Evolutionary conservation across 2,888 invertebrate species (phyloP), one percentile per base, ranked within the genome.

Genomic region (Cremastinae sp.): DNA sequence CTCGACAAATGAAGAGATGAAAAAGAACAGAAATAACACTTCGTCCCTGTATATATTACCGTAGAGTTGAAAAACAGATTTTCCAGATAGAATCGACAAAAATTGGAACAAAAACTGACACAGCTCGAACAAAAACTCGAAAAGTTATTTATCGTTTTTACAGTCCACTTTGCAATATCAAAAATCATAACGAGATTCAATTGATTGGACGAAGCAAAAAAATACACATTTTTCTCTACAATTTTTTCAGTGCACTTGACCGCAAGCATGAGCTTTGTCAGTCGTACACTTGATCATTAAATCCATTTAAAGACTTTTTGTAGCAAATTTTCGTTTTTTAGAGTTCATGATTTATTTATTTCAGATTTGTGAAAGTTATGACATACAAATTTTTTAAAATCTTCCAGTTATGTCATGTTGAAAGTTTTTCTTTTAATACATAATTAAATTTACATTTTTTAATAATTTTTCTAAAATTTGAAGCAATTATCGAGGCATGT

Each of bases 261-360:
- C 41, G 53, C 7, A 54, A 68, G 76, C 78, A 79, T 78, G 79
- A 49, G 78, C 79, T 79, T 79, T 69, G 53, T 68, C 69, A 62
- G 70, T 75, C 64, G 20, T 38, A 34, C 49, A 58, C 66, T 61
- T 61, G n/a, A 54, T 68, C 72, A 72, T 72, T 14, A 62, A 62
- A 71, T 14, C 9, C 12, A 28, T 9, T 71, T 69, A 45, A 38
- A 9, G 12, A 43, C 12, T 12, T 58, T 62, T 47, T 45, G 59
- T 53, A 10, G 14, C 12, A n/a, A 3, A 0, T 54, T 49, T 61
- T 36, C 4, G 10, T 28, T 18, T 47, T 14, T 10, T 22, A 22
- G 20, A 43, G 34, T 8, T 5, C n/a, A n/a, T n/a, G n/a, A n/a
- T n/a, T 18, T 18, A n/a, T 49, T 8, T n/a, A 16, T 49, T 49